Evolutionary conservation across 2,797 vertebrate species (phyloP).

Genomic region (Cossypha dichroa): DNA sequence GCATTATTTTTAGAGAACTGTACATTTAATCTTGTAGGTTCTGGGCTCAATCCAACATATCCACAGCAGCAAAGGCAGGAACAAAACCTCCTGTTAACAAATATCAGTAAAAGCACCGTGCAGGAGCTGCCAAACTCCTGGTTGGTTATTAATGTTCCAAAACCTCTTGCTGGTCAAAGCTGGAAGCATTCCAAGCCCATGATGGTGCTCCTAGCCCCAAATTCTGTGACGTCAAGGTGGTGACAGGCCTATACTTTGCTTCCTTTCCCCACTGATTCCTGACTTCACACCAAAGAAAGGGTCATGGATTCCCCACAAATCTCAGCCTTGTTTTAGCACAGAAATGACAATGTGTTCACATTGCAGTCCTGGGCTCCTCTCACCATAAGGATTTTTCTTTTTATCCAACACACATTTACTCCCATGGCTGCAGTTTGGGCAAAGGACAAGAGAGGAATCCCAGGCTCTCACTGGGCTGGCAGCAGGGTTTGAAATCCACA

Average conservation of each 20-base stretch:
- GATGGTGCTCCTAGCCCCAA: background rate
- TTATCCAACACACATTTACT: background rate
- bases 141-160: background rate
- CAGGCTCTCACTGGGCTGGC: background rate
- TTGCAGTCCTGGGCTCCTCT: background rate
- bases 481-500: background rate
- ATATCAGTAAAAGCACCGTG: background rate
- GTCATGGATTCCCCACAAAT: background rate
- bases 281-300: background rate
- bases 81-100: background rate
- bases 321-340: background rate
- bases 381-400: background rate
- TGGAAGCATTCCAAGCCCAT: background rate
- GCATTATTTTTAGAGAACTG: background rate
- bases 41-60: background rate
- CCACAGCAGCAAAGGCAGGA: background rate
- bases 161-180: background rate
- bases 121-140: background rate
- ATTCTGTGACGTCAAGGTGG: background rate
- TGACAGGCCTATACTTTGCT: background rate
- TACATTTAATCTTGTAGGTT: background rate
- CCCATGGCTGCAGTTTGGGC: background rate
- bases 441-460: background rate
- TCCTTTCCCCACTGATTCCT: background rate
- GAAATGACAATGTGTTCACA: rapidly evolving